Evolutionary conservation across 2,113 vertebrate genomes (phyloP).

Genomic region (Chroicocephalus ridibundus): DNA sequence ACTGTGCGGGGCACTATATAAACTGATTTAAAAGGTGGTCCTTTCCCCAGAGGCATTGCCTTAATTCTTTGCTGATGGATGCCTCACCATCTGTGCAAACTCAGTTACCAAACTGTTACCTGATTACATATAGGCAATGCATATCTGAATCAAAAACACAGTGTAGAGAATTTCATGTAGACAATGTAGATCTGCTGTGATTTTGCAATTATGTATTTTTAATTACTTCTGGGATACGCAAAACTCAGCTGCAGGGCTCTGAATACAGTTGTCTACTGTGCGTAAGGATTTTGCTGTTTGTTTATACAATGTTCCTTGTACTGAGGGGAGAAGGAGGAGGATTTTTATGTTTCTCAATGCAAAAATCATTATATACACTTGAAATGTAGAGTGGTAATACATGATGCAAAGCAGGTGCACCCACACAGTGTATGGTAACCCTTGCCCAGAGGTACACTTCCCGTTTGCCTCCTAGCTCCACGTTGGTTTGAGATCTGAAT

Average conservation of each 20-base stretch:
- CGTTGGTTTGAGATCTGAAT: background rate
- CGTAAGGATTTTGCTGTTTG: background rate
- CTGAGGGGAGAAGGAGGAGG: background rate
- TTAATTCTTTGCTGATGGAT: background rate
- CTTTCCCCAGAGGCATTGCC: background rate
- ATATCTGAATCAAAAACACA: background rate
- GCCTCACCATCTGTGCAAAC: background rate
- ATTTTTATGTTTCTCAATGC: background rate
- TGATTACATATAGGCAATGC: background rate
- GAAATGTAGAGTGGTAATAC: background rate
- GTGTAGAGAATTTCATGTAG: background rate
- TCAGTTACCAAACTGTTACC: background rate
- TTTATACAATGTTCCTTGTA: background rate
- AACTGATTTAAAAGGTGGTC: background rate
- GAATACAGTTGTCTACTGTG: background rate
- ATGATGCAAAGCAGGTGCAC: background rate
- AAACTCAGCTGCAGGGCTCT: background rate
- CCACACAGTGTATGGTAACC: background rate
- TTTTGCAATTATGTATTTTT: background rate
- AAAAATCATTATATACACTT: background rate
- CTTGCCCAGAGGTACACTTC: background rate
- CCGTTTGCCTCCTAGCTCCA: accelerated
- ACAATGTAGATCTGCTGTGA: background rate
- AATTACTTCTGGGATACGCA: background rate
- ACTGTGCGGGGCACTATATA: background rate